phyloP scores from a whole-genome alignment of 2,113 vertebrate genomes.

The Ochotona curzoniae region DNA sequence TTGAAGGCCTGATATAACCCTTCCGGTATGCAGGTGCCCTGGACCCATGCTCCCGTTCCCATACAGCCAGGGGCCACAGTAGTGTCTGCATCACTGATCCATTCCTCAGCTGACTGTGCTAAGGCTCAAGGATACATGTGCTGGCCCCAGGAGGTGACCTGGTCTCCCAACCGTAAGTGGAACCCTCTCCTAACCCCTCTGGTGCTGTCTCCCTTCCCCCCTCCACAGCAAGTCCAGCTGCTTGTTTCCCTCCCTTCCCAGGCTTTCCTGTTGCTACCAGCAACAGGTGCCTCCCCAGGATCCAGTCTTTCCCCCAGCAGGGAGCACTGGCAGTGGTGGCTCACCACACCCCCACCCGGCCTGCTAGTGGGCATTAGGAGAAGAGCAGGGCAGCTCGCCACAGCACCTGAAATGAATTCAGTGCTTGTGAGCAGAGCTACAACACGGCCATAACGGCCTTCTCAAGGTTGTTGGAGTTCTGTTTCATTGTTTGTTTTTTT shows the following conservation, averaged over 20 bases:
- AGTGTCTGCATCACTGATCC: neutral
- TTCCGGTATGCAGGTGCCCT: too few relatives aligned
- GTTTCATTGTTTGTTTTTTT: neutral
- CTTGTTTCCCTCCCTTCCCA: neutral
- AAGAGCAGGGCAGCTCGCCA: neutral
- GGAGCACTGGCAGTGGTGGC: rapidly evolving
- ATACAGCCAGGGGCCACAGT: too few relatives aligned
- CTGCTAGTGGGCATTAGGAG: neutral
- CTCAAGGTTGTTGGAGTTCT: neutral
- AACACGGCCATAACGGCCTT: neutral
- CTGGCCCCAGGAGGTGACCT: neutral
- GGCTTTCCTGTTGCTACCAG: neutral
- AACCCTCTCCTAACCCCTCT: neutral
- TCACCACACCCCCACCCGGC: neutral
- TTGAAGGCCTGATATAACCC: too few relatives aligned
- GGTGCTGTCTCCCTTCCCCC: too few relatives aligned
- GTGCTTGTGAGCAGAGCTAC: neutral
- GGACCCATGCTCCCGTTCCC: too few relatives aligned
- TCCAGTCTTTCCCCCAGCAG: neutral
- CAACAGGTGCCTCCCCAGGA: neutral
- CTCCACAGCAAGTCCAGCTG: neutral
- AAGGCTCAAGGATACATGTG: neutral
- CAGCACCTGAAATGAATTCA: neutral
- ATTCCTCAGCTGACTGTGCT: neutral
- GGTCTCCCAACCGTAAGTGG: neutral